Conservation (phyloP, 2,797 vertebrate species). For the Enteromius anoplus region DNA sequence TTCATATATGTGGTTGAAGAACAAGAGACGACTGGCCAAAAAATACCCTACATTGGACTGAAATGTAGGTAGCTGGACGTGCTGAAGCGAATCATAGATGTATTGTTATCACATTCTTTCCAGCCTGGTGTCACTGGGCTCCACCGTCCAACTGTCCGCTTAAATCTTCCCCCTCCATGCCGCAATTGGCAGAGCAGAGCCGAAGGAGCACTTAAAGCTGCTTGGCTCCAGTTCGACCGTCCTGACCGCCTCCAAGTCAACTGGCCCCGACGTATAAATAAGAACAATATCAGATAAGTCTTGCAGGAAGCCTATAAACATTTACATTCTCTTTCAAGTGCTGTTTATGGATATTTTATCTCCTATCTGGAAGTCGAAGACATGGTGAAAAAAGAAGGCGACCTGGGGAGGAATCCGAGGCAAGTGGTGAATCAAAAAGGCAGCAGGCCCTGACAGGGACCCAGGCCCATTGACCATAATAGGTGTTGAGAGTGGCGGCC, state of each 20-base stretch:
- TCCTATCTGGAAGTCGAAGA: conserved; percentile 68
- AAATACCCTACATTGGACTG: not conserved
- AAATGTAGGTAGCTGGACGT: conserved; percentile 11
- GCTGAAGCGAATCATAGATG: conserved; percentile 45
- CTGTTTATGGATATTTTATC: conserved; percentile 74
- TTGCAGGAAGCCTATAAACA: conserved; percentile 70
- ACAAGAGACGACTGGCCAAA: not conserved
- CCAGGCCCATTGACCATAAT: conserved; percentile 68
- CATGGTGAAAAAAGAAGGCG: conserved; percentile 60
- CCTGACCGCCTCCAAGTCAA: conserved; percentile 57
- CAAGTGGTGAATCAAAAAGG: conserved; percentile 66
- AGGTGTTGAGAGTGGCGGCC: conserved; percentile 64
- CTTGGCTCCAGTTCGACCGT: conserved; percentile 58
- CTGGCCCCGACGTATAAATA: conserved; percentile 65
- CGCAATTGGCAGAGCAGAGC: conserved; percentile 45
- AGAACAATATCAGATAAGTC: conserved; percentile 73
- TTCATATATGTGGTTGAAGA: not conserved
- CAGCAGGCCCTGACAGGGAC: conserved; percentile 61
- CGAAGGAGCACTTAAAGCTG: conserved; percentile 60
- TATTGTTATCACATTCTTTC: conserved; percentile 63
- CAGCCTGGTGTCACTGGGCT: conserved; percentile 61
- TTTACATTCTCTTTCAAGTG: conserved; percentile 74
- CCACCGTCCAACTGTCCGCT: conserved; percentile 64
- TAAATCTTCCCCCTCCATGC: conserved; percentile 56
- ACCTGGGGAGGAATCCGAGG: conserved; percentile 58